These are phyloP conservation scores for Mimachlamys varia DNA, from an alignment of 2,888 invertebrate species.

Conservation along the genomic window DNA sequence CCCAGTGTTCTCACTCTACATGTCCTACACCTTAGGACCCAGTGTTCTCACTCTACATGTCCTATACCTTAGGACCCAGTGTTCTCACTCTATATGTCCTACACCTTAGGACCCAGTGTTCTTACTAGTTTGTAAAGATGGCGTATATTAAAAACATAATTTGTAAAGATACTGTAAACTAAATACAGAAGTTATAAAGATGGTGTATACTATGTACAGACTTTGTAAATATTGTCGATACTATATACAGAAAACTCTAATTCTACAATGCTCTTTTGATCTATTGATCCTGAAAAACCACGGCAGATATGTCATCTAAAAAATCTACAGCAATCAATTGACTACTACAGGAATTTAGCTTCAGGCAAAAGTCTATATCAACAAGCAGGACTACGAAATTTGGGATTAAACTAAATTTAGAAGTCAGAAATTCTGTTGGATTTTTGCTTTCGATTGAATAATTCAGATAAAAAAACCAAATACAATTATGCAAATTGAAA, in stretches of 20 bases:
- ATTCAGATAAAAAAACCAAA: neutral
- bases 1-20: no score
- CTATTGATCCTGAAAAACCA: conserved; percentile 13
- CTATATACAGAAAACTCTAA: neutral
- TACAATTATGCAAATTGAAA: conserved; percentile 28
- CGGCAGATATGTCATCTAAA: neutral
- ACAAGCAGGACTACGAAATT: neutral
- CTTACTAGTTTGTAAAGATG: neutral
- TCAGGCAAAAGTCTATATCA: neutral
- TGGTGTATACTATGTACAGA: neutral
- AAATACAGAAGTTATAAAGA: neutral
- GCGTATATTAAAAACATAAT: no score
- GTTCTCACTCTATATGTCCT: no score
- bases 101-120: no score
- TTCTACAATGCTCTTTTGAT: neutral
- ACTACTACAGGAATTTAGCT: neutral
- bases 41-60: no score
- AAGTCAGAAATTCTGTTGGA: neutral
- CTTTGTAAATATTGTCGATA: neutral
- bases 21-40: no score
- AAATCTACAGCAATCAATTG: neutral
- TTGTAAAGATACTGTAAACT: no score
- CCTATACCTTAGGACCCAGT: no score
- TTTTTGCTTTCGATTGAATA: neutral
- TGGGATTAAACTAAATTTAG: neutral